Conservation (phyloP, 2,888 invertebrate genomes). For the Aphidoletes aphidimyza region DNA sequence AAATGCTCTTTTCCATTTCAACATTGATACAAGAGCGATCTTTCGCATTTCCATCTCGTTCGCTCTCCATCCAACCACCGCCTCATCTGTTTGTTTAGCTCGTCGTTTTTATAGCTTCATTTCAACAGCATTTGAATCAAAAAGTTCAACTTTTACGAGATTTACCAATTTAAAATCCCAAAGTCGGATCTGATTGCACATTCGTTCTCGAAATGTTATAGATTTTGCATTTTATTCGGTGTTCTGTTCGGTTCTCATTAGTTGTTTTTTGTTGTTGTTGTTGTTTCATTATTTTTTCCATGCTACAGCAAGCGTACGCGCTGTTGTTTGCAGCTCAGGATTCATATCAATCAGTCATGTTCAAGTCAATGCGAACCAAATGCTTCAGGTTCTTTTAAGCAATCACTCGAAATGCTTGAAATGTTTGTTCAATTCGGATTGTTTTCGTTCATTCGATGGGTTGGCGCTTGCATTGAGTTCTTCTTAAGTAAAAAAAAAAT, state of each 20-base stretch:
- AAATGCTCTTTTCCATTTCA: slow-evolving; percentile 6
- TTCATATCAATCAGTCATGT: slow-evolving; percentile 26
- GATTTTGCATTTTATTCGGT: too few species aligned
- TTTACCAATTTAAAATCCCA: slow-evolving; percentile 30
- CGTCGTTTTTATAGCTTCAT: neutral
- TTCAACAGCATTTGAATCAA: slow-evolving; percentile 5
- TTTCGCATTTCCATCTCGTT: neutral
- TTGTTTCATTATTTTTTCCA: neutral
- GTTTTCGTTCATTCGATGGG: too few species aligned
- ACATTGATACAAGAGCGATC: too few species aligned
- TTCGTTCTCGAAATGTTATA: neutral
- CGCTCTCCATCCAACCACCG: neutral
- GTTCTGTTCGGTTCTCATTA: neutral
- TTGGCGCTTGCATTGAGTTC: neutral
- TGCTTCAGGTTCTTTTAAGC: neutral
- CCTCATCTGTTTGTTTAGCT: slow-evolving; percentile 18
- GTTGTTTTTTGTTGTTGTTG: too few species aligned
- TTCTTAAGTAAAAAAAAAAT: neutral
- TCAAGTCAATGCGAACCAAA: neutral
- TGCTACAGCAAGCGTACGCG: neutral
- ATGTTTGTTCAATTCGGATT: too few species aligned
- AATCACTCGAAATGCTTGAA: neutral
- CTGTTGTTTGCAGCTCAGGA: neutral
- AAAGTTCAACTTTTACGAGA: slow-evolving; percentile 33
- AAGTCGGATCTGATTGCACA: neutral